phyloP scores from a whole-genome alignment of 2,113 vertebrate species.

The Thalassoma bifasciatum region DNA sequence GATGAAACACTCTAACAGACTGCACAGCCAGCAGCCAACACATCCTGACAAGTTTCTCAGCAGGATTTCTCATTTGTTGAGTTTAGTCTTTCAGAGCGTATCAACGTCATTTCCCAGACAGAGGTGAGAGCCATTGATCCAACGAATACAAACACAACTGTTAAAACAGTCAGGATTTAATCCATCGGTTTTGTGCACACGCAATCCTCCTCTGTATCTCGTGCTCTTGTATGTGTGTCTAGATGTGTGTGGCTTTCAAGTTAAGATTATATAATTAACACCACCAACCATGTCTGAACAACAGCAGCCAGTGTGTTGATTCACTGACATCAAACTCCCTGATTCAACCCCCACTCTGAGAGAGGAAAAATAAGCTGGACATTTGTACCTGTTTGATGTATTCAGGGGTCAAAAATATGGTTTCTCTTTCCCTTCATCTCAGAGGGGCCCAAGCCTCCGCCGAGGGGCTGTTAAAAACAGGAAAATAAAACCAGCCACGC shows the following conservation, averaged over 20 bases:
- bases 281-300: slow-evolving; percentile 50
- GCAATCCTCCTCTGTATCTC: slow-evolving; percentile 26
- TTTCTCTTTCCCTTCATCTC: slow-evolving; percentile 73
- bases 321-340: slow-evolving; percentile 53
- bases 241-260: slow-evolving; percentile 54
- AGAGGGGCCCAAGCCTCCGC: slow-evolving; percentile 54
- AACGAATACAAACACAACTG: slow-evolving; percentile 57
- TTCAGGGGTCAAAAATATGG: slow-evolving; percentile 67
- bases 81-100: slow-evolving; percentile 37
- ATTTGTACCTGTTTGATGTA: slow-evolving; percentile 64
- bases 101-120: slow-evolving; percentile 42
- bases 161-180: slow-evolving; percentile 47
- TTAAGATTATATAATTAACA: slow-evolving; percentile 66
- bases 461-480: slow-evolving; percentile 64
- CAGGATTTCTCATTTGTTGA: slow-evolving; percentile 29
- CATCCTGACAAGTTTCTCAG: slow-evolving; percentile 10
- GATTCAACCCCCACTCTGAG: slow-evolving; percentile 35
- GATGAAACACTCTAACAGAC: neutral
- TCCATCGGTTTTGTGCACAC: slow-evolving; percentile 45
- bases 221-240: slow-evolving; percentile 47
- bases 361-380: slow-evolving; percentile 45
- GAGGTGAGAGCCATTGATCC: slow-evolving; percentile 47
- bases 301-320: slow-evolving; percentile 47
- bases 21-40: slow-evolving; percentile 25
- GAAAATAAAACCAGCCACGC: slow-evolving; percentile 77